These are phyloP conservation scores for Tipula helvola DNA, from an alignment of 2,888 invertebrate species.

Conservation along the genomic window DNA sequence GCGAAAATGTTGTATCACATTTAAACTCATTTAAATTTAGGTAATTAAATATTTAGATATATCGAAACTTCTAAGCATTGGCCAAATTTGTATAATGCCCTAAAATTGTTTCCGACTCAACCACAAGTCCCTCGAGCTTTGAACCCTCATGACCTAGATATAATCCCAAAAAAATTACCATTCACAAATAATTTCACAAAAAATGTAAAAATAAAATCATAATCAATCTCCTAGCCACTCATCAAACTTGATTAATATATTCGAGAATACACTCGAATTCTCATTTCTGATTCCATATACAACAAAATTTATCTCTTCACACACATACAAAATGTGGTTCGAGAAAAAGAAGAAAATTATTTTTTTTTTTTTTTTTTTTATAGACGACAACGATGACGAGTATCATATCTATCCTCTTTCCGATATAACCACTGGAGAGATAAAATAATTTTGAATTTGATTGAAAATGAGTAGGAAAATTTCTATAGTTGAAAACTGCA, in stretches of 20 bases:
- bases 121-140: background rate
- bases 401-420: background rate
- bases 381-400: background rate
- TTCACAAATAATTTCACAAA: background rate
- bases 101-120: background rate
- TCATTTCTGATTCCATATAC: background rate
- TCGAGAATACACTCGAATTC: background rate
- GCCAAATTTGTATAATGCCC: background rate
- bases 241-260: constrained; percentile 4
- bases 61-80: too few species aligned
- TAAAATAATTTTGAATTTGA: constrained; percentile 4
- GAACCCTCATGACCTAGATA: background rate
- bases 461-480: background rate
- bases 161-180: background rate
- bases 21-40: too few species aligned
- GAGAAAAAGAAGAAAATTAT: background rate
- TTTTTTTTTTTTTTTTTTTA: background rate
- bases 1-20: too few species aligned
- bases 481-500: background rate
- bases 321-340: background rate
- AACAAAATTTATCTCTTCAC: background rate
- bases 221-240: background rate
- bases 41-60: too few species aligned
- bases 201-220: background rate
- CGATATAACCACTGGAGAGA: constrained; percentile 4